Evolutionary conservation across 2,888 invertebrate genomes (phyloP).

Genomic region (Xestia ashworthii): DNA sequence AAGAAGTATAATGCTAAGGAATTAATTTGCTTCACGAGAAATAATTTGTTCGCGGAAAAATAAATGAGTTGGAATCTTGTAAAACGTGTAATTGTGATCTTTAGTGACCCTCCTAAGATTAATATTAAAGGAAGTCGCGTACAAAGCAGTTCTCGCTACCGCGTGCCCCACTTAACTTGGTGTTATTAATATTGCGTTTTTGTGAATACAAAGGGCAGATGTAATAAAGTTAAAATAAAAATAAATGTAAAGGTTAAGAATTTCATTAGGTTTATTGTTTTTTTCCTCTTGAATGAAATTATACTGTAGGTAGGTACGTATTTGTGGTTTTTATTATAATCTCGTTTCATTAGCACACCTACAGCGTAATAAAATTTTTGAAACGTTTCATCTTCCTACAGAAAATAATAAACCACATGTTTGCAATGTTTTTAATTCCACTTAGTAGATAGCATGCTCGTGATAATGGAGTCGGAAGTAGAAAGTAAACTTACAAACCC

Average conservation of each 20-base stretch:
- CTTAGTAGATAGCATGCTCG: conserved; percentile 24
- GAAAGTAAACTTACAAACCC: conserved; percentile 82
- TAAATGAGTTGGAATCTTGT: conserved; percentile 86
- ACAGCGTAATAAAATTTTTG: background rate
- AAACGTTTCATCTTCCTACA: background rate
- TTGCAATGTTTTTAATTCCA: conserved; percentile 37
- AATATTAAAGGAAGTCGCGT: conserved; percentile 77
- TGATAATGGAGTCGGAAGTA: conserved; percentile 63
- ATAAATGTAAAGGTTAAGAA: conserved; percentile 33
- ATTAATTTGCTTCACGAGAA: conserved; percentile 88
- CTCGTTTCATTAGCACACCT: background rate
- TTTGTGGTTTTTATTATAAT: conserved; percentile 13
- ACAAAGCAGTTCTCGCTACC: conserved; percentile 74
- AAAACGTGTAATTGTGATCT: conserved; percentile 86
- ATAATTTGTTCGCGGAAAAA: conserved; percentile 83
- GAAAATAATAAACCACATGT: background rate
- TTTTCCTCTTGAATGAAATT: conserved; percentile 24
- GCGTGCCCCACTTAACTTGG: conserved; percentile 58
- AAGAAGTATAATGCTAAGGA: conserved; percentile 88
- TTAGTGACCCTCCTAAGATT: conserved; percentile 77
- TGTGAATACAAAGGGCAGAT: conserved; percentile 47
- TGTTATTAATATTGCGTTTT: conserved; percentile 58
- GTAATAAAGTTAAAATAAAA: conserved; percentile 52
- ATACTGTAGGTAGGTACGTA: background rate
- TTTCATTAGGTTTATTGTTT: conserved; percentile 40